phyloP scores from a whole-genome alignment of 1,140 invertebrate species.

The Copidosoma floridanum region DNA sequence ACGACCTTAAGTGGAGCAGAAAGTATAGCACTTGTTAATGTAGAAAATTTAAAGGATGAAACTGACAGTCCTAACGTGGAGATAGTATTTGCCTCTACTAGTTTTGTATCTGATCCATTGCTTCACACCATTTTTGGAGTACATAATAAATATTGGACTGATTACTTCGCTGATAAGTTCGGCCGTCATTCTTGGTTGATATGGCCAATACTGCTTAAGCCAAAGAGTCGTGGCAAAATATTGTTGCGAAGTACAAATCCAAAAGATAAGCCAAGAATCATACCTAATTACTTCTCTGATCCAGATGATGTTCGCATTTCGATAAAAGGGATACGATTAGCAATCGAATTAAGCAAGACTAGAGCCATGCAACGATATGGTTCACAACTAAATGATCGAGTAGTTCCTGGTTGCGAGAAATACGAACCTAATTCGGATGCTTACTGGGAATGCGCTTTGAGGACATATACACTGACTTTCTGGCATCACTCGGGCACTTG shows the following conservation, averaged over 20 bases:
- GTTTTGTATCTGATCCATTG: neutral
- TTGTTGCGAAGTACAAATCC: slow-evolving; percentile 67
- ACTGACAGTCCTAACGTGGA: neutral
- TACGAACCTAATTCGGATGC: slow-evolving; percentile 60
- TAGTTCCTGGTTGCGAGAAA: slow-evolving; percentile 61
- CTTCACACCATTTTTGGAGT: neutral
- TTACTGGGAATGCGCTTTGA: slow-evolving; percentile 64
- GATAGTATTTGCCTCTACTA: neutral
- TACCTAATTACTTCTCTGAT: slow-evolving; percentile 75
- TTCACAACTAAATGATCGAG: slow-evolving; percentile 60
- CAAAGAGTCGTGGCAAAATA: slow-evolving; percentile 72
- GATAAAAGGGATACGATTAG: slow-evolving; percentile 62
- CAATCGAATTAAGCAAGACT: slow-evolving; percentile 61
- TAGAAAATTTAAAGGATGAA: neutral
- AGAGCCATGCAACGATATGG: slow-evolving; percentile 61
- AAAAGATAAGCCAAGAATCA: slow-evolving; percentile 73
- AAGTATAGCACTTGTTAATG: neutral
- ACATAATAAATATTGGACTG: neutral
- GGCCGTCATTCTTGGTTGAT: slow-evolving; percentile 62
- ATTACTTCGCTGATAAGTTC: neutral
- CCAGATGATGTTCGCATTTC: slow-evolving; percentile 66
- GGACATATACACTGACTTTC: slow-evolving; percentile 59
- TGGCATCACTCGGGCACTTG: slow-evolving; percentile 63
- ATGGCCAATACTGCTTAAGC: slow-evolving; percentile 69
- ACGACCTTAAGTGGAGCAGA: neutral